Percentiles rank a stretch among this genome's conserved stretches.
These are phyloP conservation scores for Parelbella ahira DNA, from an alignment of 2,888 invertebrate genomes.

Conservation along the genomic window DNA sequence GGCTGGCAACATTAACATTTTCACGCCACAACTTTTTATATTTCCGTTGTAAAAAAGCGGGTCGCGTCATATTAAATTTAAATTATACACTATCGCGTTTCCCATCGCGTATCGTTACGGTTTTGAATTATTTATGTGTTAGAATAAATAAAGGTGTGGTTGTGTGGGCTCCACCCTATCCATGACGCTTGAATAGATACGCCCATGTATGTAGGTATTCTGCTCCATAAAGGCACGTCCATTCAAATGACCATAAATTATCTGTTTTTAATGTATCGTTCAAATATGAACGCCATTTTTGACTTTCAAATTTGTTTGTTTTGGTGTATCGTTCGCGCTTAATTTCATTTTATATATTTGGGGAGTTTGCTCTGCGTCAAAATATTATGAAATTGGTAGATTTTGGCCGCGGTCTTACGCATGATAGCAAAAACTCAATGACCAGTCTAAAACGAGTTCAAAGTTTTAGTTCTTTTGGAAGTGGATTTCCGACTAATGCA, in stretches of 20 bases:
- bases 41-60: slow-evolving; percentile 46
- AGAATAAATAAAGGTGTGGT: slow-evolving; percentile 66
- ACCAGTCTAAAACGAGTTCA: no score
- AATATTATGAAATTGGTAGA: no score
- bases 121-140: slow-evolving; percentile 67
- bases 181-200: slow-evolving; percentile 28
- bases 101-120: slow-evolving; percentile 60
- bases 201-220: slow-evolving; percentile 28
- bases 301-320: neutral
- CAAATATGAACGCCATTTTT: neutral
- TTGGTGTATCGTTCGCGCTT: no score
- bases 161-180: slow-evolving; percentile 57
- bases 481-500: no score
- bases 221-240: slow-evolving; percentile 6
- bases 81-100: slow-evolving; percentile 50
- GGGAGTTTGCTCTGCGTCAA: no score
- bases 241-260: slow-evolving; percentile 9
- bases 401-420: no score
- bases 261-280: neutral
- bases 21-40: slow-evolving; percentile 42
- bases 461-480: no score
- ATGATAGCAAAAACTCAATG: no score
- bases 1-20: slow-evolving; percentile 36
- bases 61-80: slow-evolving; percentile 61
- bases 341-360: no score